phyloP scores from a whole-genome alignment of 2,113 vertebrate species.

The Speoplatyrhinus poulsoni region DNA sequence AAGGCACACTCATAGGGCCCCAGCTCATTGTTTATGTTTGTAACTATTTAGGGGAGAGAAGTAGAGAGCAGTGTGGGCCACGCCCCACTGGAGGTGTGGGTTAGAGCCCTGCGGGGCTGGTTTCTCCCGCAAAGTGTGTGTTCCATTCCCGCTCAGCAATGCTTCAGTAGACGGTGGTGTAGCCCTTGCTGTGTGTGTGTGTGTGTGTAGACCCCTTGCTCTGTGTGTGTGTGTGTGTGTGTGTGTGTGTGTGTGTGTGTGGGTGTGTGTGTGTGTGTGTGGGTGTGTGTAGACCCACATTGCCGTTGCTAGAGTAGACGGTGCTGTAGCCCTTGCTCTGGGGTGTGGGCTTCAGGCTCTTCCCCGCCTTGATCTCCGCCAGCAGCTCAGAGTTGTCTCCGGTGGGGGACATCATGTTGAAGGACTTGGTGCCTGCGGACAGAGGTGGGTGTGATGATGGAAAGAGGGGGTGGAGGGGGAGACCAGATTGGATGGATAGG shows the following conservation, averaged over 20 bases:
- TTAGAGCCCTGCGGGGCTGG: too few species aligned
- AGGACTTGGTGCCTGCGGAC: constrained; percentile 90
- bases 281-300: constrained; percentile 69
- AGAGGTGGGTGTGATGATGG: constrained; percentile 39
- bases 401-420: constrained; percentile 99
- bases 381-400: constrained; percentile 96
- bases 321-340: constrained; percentile 95
- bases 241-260: not conserved
- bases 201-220: too few species aligned
- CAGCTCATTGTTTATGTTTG: too few species aligned
- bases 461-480: constrained; percentile 44
- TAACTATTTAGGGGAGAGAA: too few species aligned
- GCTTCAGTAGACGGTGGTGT: too few species aligned
- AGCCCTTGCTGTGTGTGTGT: too few species aligned
- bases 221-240: not conserved
- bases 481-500: constrained; percentile 37
- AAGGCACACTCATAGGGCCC: too few species aligned
- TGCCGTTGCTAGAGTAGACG: constrained; percentile 85
- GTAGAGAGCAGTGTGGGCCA: too few species aligned
- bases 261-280: not conserved
- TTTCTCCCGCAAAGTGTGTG: too few species aligned
- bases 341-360: constrained; percentile 92
- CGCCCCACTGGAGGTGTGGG: too few species aligned
- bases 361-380: constrained; percentile 98
- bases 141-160: too few species aligned